Percentiles rank a stretch among this genome's conserved stretches.
Conservation (phyloP, 2,113 vertebrate species). For the Aptenodytes forsteri region DNA sequence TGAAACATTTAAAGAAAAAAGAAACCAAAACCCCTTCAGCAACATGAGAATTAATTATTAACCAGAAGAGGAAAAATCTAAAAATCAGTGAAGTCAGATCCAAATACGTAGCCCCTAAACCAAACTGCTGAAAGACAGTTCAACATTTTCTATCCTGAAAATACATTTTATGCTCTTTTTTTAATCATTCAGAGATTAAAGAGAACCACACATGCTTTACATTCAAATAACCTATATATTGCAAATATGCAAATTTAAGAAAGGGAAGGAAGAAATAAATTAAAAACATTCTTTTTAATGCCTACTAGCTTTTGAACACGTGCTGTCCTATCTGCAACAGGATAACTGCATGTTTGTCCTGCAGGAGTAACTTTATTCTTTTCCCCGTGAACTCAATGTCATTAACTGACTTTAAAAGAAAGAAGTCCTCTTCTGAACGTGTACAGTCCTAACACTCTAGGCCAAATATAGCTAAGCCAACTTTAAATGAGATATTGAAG, state of each 20-base stretch:
- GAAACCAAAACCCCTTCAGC: background rate
- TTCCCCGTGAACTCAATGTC: background rate
- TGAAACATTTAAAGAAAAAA: background rate
- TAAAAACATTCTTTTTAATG: background rate
- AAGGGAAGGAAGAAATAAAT: background rate
- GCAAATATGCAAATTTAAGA: background rate
- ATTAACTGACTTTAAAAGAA: background rate
- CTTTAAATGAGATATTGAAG: background rate
- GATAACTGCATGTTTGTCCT: background rate
- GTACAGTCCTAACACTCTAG: background rate
- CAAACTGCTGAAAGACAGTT: background rate
- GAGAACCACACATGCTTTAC: background rate
- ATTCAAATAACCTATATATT: background rate
- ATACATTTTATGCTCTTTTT: background rate
- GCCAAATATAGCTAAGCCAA: background rate
- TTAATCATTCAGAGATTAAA: background rate
- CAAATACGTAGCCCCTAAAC: background rate
- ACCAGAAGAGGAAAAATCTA: background rate
- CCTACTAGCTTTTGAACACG: background rate
- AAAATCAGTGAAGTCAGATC: background rate
- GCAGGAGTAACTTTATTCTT: background rate
- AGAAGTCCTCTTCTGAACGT: background rate
- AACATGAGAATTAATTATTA: background rate
- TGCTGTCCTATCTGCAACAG: background rate
- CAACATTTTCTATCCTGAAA: background rate